Percentiles rank a stretch among this genome's conserved stretches.
phyloP scores from a whole-genome alignment of 2,888 invertebrate genomes.

The Pheosia gnoma region DNA sequence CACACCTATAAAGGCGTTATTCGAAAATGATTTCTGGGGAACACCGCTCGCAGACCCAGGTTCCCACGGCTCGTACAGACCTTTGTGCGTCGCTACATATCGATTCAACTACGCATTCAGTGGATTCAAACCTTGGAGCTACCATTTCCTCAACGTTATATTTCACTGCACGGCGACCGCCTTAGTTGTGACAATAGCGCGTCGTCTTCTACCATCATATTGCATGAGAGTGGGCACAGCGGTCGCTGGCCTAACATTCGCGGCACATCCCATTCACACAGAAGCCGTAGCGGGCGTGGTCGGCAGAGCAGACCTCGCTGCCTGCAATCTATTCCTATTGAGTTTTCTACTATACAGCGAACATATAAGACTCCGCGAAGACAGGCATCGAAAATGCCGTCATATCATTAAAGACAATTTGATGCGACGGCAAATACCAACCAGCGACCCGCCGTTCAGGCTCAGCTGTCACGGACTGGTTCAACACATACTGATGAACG shows the following conservation, averaged over 20 bases:
- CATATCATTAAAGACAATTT: slow-evolving; percentile 60
- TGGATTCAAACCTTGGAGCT: slow-evolving; percentile 91
- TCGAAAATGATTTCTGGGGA: slow-evolving; percentile 99
- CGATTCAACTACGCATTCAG: slow-evolving; percentile 92
- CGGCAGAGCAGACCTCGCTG: slow-evolving; percentile 96
- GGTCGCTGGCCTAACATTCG: slow-evolving; percentile 94
- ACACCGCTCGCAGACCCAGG: slow-evolving; percentile 96
- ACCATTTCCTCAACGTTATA: slow-evolving; percentile 93
- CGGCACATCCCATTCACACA: slow-evolving; percentile 97
- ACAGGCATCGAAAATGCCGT: slow-evolving; percentile 67
- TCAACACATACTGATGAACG: slow-evolving; percentile 75
- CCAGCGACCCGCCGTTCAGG: slow-evolving; percentile 66
- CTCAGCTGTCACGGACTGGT: slow-evolving; percentile 74
- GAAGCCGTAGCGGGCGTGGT: slow-evolving; percentile 98
- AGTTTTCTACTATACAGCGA: slow-evolving; percentile 94
- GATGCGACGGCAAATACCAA: slow-evolving; percentile 53
- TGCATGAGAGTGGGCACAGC: slow-evolving; percentile 87
- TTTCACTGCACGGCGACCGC: slow-evolving; percentile 94
- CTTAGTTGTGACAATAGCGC: slow-evolving; percentile 91
- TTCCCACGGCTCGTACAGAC: slow-evolving; percentile 98
- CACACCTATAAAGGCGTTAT: slow-evolving; percentile 91
- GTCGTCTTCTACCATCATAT: slow-evolving; percentile 86
- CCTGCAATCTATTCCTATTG: slow-evolving; percentile 94
- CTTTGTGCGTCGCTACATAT: slow-evolving; percentile 95
- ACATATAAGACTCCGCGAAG: slow-evolving; percentile 88